Conservation (phyloP, 2,888 invertebrate species). For the Drosophila percnosoma region DNA sequence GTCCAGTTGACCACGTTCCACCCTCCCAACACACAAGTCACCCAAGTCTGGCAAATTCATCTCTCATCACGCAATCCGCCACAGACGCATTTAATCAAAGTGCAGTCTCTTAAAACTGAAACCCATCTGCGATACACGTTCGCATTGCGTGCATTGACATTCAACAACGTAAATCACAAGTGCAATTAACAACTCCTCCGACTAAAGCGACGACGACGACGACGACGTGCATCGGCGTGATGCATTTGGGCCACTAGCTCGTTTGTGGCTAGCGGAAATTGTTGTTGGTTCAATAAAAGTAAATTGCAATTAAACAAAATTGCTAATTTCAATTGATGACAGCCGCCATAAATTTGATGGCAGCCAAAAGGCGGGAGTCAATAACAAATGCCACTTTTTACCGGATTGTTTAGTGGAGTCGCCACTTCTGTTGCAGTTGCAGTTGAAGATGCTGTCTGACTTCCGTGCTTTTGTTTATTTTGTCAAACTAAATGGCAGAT, state of each 20-base stretch:
- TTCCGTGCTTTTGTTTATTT: constrained; percentile 8
- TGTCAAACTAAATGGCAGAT: constrained; percentile 14
- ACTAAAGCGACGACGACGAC: constrained; percentile 44
- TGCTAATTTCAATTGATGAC: constrained; percentile 79
- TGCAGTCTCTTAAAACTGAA: constrained; percentile 19
- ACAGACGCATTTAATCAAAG: constrained; percentile 61
- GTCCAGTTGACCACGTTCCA: constrained; percentile 13
- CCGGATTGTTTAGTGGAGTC: constrained; percentile 23
- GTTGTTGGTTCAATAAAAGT: constrained; percentile 79
- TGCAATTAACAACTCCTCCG: constrained; percentile 75
- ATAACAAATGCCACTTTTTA: constrained; percentile 26
- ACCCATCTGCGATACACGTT: constrained; percentile 34
- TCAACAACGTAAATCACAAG: constrained; percentile 78
- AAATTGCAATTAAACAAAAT: constrained; percentile 81
- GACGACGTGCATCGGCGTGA: constrained; percentile 38
- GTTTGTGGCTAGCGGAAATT: constrained; percentile 64
- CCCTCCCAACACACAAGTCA: background rate
- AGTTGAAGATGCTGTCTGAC: background rate
- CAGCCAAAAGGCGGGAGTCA: constrained; percentile 33
- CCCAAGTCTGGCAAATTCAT: constrained; percentile 18
- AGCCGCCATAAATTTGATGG: constrained; percentile 65
- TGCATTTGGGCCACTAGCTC: constrained; percentile 29
- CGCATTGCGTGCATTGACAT: constrained; percentile 76
- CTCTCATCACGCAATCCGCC: constrained; percentile 61
- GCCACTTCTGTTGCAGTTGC: constrained; percentile 23